Evolutionary conservation across 2,888 invertebrate genomes (phyloP), one percentile per base, ranked within the genome.

Genomic region (Axea sp.): DNA sequence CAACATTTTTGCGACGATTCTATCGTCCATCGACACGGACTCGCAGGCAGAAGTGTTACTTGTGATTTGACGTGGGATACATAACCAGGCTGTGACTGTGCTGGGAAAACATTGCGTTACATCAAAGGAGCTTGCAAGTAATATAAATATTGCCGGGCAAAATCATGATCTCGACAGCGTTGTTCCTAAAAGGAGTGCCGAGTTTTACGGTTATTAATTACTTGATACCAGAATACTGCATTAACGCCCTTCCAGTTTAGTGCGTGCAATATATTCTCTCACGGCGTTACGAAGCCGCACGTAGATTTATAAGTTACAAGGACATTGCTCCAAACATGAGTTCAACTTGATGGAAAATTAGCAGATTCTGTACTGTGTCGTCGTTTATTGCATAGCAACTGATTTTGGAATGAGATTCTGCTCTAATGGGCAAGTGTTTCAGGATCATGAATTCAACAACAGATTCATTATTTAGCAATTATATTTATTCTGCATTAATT

Each of bases 171-270:
- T 60, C 59, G 47, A 57, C 71, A 49, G 43, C 41, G 65, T 51
- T 51, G 64, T 65, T 57, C 49, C 64, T 59, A 57, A 72, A 72
- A 77, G 65, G 72, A 73, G 80, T 77, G 74, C 77, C 79, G 79
- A 81, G 82, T 82, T 82, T 82, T 78, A 83, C 81, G 82, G 80
- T 81, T 83, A 83, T 83, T 82, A 83, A 83, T 83, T 83, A 83
- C 81, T 78, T 78, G 78, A 80, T 83, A 83, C 83, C 76, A 83
- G 83, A 80, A 81, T 83, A 80, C 79, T 80, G 83, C 82, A 83
- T 83, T 83, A 83, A 80, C 82, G 79, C 77, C 78, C 79, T 77
- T 77, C 77, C 76, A 75, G 77, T 78, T 77, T 77, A 75, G 80
- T 81, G 81, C 80, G 78, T 75, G 67, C 77, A 26, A 35, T 26